Evolutionary conservation across 1,140 invertebrate genomes (phyloP).

Genomic region (Lepidurus couesii): DNA sequence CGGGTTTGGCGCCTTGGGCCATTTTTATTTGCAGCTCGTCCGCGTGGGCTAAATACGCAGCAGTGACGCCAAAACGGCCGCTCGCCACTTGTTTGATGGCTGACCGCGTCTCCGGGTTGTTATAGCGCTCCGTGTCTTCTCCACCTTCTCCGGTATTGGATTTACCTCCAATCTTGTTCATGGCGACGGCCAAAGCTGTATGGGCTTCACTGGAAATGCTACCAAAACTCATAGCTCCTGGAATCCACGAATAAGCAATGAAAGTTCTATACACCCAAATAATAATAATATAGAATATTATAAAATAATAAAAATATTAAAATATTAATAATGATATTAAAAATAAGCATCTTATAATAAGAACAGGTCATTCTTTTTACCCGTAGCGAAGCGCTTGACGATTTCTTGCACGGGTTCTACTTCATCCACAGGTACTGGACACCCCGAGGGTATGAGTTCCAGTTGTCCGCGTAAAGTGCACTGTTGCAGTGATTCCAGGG

Average conservation of each 20-base stretch:
- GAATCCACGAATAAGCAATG: too few species aligned
- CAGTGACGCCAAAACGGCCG: constrained; percentile 95
- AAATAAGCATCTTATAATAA: background rate
- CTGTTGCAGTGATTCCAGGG: constrained; percentile 74
- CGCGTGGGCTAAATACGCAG: constrained; percentile 91
- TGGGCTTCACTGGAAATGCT: constrained; percentile 91
- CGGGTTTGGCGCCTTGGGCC: constrained; percentile 97
- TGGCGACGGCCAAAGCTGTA: constrained; percentile 87
- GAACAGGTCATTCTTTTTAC: constrained; percentile 41
- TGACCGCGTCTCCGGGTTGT: constrained; percentile 71
- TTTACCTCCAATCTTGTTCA: constrained; percentile 93
- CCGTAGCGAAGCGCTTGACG: constrained; percentile 80
- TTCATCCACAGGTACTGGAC: constrained; percentile 71
- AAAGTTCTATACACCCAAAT: constrained; percentile 28
- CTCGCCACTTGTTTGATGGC: constrained; percentile 87
- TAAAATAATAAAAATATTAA: too few species aligned
- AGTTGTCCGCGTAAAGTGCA: constrained; percentile 91
- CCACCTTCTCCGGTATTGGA: constrained; percentile 96
- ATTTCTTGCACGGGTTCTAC: constrained; percentile 91
- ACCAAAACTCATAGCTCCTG: constrained; percentile 87
- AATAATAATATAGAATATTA: background rate
- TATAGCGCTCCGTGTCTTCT: constrained; percentile 80
- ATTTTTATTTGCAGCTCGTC: constrained; percentile 97
- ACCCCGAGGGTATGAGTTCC: constrained; percentile 68
- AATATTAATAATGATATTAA: background rate